Percentiles rank a stretch among this genome's conserved stretches.
These are phyloP conservation scores for Megaceryle torquata DNA, from an alignment of 2,113 vertebrate genomes.

Conservation along the genomic window DNA sequence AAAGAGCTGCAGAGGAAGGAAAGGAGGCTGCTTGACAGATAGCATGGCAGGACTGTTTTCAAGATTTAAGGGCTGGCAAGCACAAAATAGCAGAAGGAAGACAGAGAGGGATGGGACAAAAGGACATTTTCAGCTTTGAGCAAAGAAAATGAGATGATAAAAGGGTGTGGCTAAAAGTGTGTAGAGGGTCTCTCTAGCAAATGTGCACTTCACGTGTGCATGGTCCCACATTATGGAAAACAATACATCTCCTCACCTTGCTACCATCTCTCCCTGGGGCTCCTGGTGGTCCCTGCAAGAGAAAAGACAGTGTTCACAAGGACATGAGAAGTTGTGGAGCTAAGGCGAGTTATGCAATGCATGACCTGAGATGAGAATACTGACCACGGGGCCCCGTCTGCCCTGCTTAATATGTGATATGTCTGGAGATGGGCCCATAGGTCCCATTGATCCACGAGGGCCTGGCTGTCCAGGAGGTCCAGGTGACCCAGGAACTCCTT, in stretches of 20 bases:
- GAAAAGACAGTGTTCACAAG: conserved; percentile 39
- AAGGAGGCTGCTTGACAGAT: not conserved
- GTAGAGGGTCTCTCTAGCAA: not conserved
- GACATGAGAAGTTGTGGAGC: not conserved
- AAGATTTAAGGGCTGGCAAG: not conserved
- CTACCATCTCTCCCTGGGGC: conserved; percentile 89
- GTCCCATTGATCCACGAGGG: conserved; percentile 93
- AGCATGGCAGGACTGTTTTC: not conserved
- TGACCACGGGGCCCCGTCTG: conserved; percentile 90
- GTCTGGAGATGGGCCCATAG: conserved; percentile 92
- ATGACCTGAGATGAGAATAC: conserved; percentile 48
- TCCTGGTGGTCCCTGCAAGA: conserved; percentile 85
- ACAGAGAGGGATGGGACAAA: not conserved
- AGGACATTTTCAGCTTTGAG: not conserved
- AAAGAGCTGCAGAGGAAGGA: not conserved
- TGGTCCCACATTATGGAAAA: not conserved
- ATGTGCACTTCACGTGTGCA: not conserved
- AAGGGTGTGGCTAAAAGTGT: not conserved
- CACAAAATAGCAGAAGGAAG: not conserved
- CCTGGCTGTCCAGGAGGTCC: conserved; percentile 87
- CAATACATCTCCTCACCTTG: conserved; percentile 78
- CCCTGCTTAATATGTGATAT: conserved; percentile 93
- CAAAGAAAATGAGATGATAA: not conserved
- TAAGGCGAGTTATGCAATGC: not conserved
- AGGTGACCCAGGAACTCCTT: conserved; percentile 80